Base-by-base conservation (phyloP, 1,140 invertebrate genomes). In the Myzus persicae region DNA sequence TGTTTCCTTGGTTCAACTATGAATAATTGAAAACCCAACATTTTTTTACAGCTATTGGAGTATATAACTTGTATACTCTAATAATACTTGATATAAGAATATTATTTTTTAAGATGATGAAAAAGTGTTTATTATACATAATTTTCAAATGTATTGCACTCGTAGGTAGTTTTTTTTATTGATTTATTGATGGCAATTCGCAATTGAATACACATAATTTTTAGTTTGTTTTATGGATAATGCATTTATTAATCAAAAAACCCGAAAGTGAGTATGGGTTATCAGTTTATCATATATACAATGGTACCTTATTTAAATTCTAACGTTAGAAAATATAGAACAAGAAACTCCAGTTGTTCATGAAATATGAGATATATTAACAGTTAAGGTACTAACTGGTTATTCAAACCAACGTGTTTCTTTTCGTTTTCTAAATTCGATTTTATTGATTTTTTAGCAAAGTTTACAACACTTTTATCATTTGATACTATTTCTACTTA, bases 341-440 rank as follows among this genome's bases (percentile, higher is more conserved):
- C 51, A 22, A 90, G 26, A 90, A 40, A 59, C 51, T 90, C 51
- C 51, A 59, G 51, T 90, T 44, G 87, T 51, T 42, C 5, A 38
- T n/a, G 24, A 59, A 90, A 90, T 90, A 40, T 90, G 51, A 90
- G 88, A 90, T 59, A 26, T 31, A 46, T 88, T 88, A 48, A 88
- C n/a, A 46, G 18, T 85, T 26, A 11, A 40, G 40, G 24, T 36
- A 54, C 24, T 42, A 90, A 59, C 51, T 14, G 88, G 51, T 90
- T 42, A 38, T 90, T 59, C 51, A 59, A 42, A 59, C 24, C 38
- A 54, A 90, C 88, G 18, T 90, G 54, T 18, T 31, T 51, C 6
- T 31, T 88, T n/a, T n/a, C 26, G 85, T 88, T 88, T 88, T 88
- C 31, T 88, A 88, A 48, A 46, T 48, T 88, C 26, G 6, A 48